Base-by-base conservation (phyloP, 2,888 invertebrate genomes). In the Aethes cnicana region DNA sequence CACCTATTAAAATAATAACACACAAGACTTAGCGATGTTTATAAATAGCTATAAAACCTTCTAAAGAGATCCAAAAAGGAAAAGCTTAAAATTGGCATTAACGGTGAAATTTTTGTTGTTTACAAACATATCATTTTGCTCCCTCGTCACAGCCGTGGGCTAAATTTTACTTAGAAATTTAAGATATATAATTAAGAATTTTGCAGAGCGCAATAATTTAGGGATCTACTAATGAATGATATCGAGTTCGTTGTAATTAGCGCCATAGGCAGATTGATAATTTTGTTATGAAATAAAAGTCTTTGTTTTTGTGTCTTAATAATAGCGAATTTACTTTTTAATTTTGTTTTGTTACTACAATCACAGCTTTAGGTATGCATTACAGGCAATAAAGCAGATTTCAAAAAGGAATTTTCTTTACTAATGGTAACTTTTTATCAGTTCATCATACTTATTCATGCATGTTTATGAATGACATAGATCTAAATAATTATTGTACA, bases 141-240 rank as follows among this genome's bases (percentile, higher is more conserved):
- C 84, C 77, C 77, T 70, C 71, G 67, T 61, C 74, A 73, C 69
- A 75, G 83, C 88, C 79, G 69, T 57, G 70, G 86, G 89, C 87
- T 58, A 82, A 83, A 86, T 82, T 87, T 87, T 84, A 81, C 86
- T 87, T 84, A 85, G 88, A 89, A 87, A 88, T 86, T 84, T 80
- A 86, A 89, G 87, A 86, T 83, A 85, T 89, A 89, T 89, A 89
- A 89, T 89, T 89, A 89, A 88, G 85, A 88, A 86, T 86, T 88
- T 86, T 77, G 85, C 77, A 73, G 77, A 73, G 77, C 85, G 79
- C 77, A 85, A 84, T 88, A 88, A 89, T 89, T 89, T 89, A 72
- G 85, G 84, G 84, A 73, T 82, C 77, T 72, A 67, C 78, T 89
- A 86, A 89, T 86, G 81, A 86, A 84, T 83, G 84, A 87, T 89